Evolutionary conservation across 2,113 vertebrate species (phyloP).

Genomic region (Mohoua ochrocephala): DNA sequence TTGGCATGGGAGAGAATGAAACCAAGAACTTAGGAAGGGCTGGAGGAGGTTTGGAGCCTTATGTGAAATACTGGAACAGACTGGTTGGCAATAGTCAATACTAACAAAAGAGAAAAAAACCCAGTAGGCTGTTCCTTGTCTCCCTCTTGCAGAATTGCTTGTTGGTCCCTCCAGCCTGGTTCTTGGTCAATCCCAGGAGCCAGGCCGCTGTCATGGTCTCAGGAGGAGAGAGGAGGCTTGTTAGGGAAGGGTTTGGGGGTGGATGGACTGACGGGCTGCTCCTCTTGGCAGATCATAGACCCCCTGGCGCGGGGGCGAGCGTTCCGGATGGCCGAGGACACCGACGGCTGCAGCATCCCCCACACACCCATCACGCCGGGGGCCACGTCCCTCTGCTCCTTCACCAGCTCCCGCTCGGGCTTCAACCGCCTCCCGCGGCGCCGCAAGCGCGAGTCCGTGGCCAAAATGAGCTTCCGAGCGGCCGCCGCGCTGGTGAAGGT

Average conservation of each 20-base stretch:
- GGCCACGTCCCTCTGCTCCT: conserved; percentile 90
- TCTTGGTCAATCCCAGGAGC: neutral
- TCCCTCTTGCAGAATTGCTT: neutral
- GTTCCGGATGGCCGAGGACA: conserved; percentile 91
- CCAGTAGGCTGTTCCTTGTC: neutral
- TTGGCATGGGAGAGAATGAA: neutral
- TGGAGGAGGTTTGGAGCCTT: neutral
- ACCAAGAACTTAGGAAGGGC: neutral
- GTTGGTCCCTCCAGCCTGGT: neutral
- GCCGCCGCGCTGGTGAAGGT: conserved; percentile 92
- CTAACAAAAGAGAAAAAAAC: neutral
- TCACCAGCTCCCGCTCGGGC: conserved; percentile 95
- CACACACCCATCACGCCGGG: conserved; percentile 93
- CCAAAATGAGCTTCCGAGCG: conserved; percentile 97
- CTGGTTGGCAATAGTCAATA: neutral
- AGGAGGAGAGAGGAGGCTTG: neutral
- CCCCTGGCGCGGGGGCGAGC: conserved; percentile 91
- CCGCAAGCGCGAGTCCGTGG: conserved; percentile 93
- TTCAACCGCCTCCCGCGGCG: conserved; percentile 88
- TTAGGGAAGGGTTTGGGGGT: neutral
- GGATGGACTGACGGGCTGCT: neutral
- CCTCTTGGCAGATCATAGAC: conserved; percentile 86
- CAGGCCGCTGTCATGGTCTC: neutral
- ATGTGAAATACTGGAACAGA: neutral
- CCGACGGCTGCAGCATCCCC: conserved; percentile 88